phyloP scores from a whole-genome alignment of 2,797 vertebrate genomes.

The Sebastes trivittatus region DNA sequence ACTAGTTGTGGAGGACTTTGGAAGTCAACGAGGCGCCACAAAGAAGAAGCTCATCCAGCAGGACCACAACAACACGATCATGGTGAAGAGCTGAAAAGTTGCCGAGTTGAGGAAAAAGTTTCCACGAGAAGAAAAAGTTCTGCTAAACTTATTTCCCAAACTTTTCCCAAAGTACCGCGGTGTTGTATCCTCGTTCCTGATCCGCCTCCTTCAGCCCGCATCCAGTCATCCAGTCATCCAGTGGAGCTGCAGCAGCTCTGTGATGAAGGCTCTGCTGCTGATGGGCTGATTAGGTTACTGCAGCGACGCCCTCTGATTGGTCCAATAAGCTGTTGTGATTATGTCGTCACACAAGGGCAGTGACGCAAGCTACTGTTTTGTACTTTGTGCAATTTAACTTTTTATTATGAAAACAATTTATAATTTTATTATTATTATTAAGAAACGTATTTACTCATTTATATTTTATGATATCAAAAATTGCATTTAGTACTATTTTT shows the following conservation, averaged over 20 bases:
- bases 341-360: conserved; percentile 53
- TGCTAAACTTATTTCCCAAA: background rate
- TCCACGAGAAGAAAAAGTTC: background rate
- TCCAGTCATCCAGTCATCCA: background rate
- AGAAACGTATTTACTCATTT: background rate
- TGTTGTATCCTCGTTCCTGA: background rate
- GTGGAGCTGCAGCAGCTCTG: background rate
- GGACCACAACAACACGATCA: background rate
- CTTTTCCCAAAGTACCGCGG: background rate
- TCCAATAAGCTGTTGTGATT: conserved; percentile 79
- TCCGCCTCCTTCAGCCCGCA: background rate
- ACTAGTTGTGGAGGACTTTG: background rate
- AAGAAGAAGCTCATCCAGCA: background rate
- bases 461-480: rapidly evolving
- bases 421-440: background rate
- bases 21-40: background rate
- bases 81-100: background rate
- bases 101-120: background rate
- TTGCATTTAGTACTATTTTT: background rate
- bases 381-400: background rate
- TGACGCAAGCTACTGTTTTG: conserved; percentile 40
- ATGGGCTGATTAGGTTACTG: conserved; percentile 31
- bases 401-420: background rate
- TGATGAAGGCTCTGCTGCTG: background rate
- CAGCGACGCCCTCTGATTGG: conserved; percentile 79